A percentile compares a stretch with the other conserved stretches of the same genome.
phyloP scores from a whole-genome alignment of 2,888 invertebrate genomes.

The Chrysomela aeneicollis region DNA sequence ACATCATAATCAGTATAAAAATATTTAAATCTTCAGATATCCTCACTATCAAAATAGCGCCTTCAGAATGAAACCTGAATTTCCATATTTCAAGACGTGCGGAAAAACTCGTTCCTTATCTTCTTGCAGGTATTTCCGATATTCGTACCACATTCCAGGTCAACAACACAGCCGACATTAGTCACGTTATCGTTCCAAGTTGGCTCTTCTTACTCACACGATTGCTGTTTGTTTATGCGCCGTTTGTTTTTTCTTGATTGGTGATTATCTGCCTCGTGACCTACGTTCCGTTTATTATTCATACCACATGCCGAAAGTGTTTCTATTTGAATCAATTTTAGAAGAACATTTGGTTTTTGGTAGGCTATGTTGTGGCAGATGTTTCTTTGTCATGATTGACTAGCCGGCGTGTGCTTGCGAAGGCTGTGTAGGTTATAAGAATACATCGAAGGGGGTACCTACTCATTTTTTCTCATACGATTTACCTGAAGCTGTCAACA shows the following conservation, averaged over 20 bases:
- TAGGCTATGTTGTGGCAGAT: not conserved
- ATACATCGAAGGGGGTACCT: too few relatives aligned
- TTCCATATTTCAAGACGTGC: not conserved
- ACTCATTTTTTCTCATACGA: too few relatives aligned
- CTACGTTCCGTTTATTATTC: conserved; percentile 1
- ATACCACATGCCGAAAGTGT: not conserved
- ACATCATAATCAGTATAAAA: too few relatives aligned
- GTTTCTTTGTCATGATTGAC: not conserved
- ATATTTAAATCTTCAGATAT: too few relatives aligned
- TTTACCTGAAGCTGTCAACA: too few relatives aligned
- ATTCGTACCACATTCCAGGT: conserved; percentile 26
- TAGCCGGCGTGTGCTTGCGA: too few relatives aligned
- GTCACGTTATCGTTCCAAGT: conserved; percentile 18
- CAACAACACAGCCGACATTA: conserved; percentile 25
- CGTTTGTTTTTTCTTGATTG: conserved; percentile 5
- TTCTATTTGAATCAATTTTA: not conserved
- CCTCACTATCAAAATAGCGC: too few relatives aligned
- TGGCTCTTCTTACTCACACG: conserved; percentile 3
- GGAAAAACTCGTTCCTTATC: conserved; percentile 6
- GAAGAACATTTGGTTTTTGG: too few relatives aligned
- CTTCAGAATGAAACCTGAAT: too few relatives aligned
- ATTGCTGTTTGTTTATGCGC: conserved; percentile 2
- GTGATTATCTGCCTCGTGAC: conserved; percentile 1
- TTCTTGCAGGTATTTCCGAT: conserved; percentile 21
- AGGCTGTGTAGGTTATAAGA: too few relatives aligned